Evolutionary conservation across 2,113 vertebrate species (phyloP), one percentile per base, ranked within the genome.

Genomic region (Rhagologus leucostigma): DNA sequence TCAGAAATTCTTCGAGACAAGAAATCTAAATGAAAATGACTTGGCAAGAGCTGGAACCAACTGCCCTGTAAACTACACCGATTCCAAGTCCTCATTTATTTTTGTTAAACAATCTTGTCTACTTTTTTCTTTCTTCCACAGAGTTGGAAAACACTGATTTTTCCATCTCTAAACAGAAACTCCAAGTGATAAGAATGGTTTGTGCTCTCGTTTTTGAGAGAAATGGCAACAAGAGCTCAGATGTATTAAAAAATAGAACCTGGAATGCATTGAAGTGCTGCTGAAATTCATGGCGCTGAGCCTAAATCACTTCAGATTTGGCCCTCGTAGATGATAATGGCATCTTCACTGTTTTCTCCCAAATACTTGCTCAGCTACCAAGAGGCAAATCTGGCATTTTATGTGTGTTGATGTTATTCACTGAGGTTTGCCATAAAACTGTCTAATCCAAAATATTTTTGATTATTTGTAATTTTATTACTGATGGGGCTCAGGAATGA

Each of bases 281-380:
- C 14, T 76, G 35, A 85, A 95, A 68, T 37, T 27, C 24, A 6
- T 23, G 23, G 50, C 16, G 11, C 18, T 82, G 53, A 57, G 30
- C 26, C 24, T 52, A 47, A 69, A 74, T 22, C 27, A 10, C 12
- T 68, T 64, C 59, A 71, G 24, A 41, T 74, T 53, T 74, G 44
- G 14, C 30, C 16, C 22, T 46, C 0, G 0, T 10, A 16, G 20
- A n/a, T 50, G 23, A 18, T 27, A 53, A 30, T 24, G 20, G 8
- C 26, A 60, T 55, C 11, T 55, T 89, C 47, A 24, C 8, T 56
- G 7, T 24, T 80, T 77, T 13, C 16, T 12, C 11, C 19, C 5
- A 32, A 65, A 44, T 26, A 11, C 3, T 30, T 41, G 18, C 3
- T 30, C 27, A 63, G 12, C 3, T 42, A 79, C 16, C 23, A 46